phyloP scores from a whole-genome alignment of 2,888 invertebrate species.

The Apeira syringaria region DNA sequence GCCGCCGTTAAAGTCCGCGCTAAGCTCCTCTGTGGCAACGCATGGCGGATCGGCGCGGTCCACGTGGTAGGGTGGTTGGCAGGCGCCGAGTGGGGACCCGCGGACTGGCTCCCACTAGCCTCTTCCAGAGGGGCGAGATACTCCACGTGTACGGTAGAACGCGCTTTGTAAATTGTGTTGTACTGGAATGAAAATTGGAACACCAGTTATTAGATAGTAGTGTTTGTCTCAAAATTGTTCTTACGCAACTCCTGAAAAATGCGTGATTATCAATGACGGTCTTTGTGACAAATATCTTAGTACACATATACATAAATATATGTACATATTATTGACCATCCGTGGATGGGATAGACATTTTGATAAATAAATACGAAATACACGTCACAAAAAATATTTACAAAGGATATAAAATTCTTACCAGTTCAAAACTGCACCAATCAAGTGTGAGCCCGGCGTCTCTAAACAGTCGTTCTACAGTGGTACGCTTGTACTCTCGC shows the following conservation, averaged over 20 bases:
- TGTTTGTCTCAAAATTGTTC: too few relatives aligned
- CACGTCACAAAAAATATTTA: too few relatives aligned
- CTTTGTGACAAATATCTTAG: too few relatives aligned
- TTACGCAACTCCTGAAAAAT: too few relatives aligned
- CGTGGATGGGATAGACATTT: too few relatives aligned
- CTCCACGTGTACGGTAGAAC: slow-evolving; percentile 58
- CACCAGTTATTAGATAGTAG: too few relatives aligned
- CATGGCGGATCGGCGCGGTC: slow-evolving; percentile 84
- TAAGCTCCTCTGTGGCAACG: slow-evolving; percentile 88
- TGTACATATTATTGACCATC: too few relatives aligned
- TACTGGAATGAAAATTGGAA: slow-evolving; percentile 53
- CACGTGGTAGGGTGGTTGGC: slow-evolving; percentile 68
- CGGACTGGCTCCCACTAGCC: not conserved
- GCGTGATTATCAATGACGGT: too few relatives aligned
- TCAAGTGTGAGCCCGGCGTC: slow-evolving; percentile 91
- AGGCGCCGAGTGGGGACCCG: slow-evolving; percentile 11
- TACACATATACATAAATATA: too few relatives aligned
- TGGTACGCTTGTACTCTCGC: slow-evolving; percentile 91
- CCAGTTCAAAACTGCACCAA: slow-evolving; percentile 95
- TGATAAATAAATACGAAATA: too few relatives aligned
- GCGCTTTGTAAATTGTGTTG: slow-evolving; percentile 67
- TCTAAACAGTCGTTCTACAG: slow-evolving; percentile 92
- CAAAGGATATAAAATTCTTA: too few relatives aligned
- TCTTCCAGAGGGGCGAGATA: slow-evolving; percentile 44
- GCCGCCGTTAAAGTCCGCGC: slow-evolving; percentile 87